phyloP scores from a whole-genome alignment of 2,797 vertebrate species.

The Vireo griseus region DNA sequence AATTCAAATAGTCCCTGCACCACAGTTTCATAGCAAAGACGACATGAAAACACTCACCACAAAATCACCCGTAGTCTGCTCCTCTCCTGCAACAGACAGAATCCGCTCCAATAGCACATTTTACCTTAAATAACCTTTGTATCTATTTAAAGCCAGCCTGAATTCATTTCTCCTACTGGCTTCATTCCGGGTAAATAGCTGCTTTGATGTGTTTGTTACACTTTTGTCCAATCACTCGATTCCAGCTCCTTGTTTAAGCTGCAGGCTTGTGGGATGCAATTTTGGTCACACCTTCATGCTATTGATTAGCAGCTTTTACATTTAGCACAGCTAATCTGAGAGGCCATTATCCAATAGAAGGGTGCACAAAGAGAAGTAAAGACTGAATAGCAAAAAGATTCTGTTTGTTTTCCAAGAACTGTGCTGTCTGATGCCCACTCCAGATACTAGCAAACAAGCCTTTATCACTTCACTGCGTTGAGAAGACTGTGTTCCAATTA shows the following conservation, averaged over 20 bases:
- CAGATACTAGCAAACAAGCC: background rate
- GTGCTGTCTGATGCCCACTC: background rate
- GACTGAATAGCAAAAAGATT: background rate
- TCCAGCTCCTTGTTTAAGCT: conserved; percentile 13
- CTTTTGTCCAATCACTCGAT: background rate
- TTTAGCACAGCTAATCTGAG: conserved; percentile 8
- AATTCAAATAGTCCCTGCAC: background rate
- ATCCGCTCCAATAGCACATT: background rate
- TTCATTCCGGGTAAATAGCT: conserved; percentile 32
- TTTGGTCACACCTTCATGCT: background rate
- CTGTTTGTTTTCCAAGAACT: background rate
- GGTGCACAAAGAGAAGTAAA: background rate
- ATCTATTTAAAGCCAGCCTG: conserved; percentile 12
- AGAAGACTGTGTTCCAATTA: background rate
- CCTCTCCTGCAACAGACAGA: background rate
- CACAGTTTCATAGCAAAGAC: background rate
- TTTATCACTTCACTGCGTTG: background rate
- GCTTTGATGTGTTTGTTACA: conserved; percentile 32
- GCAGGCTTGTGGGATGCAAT: background rate
- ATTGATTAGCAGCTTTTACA: conserved; percentile 11
- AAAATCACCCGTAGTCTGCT: background rate
- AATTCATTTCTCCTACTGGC: conserved; percentile 10
- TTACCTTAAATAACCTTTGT: conserved; percentile 31
- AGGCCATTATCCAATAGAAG: background rate
- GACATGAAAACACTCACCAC: background rate